Base-by-base conservation (phyloP, 2,888 invertebrate species). In the Drosophila acutilabella region DNA sequence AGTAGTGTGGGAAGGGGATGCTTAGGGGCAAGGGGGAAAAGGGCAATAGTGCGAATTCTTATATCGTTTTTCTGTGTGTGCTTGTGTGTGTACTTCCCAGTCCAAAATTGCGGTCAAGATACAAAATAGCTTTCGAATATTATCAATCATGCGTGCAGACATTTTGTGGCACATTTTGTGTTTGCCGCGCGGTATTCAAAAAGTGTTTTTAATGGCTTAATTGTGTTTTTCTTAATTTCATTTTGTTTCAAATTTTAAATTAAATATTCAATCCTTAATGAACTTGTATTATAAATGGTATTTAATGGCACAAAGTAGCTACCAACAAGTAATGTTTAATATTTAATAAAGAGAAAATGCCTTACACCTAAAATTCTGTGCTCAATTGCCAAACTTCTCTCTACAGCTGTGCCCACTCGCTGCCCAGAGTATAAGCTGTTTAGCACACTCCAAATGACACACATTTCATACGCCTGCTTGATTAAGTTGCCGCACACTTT, bases 81-180 rank as follows among this genome's bases (percentile, higher is more conserved):
- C 23, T 54, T 54, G 40, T 52, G 16, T 16, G 3, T 42, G 6
- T 42, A 45, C 44, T 30, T 51, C 26, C 38, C 40, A 16, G 16
- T 26, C 20, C 14, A 14, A 44, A 20, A 78, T 71, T 72, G 77
- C 74, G 66, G 77, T 80, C 66, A 80, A 51, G 50, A 58, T 30
- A 11, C 53, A 20, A 62, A 51, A 71, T 60, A n/a, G 73, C 81
- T 83, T 84, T 89, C 75, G 60, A 81, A 74, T 80, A 79, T 80
- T 85, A 85, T 85, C 89, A 85, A 85, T 85, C 89, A 85, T 69
- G 64, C 71, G 51, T 60, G 53, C 64, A 67, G 62, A 77, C 76
- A 71, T 57, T 75, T 58, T 76, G 59, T 68, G 71, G 33, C 52
- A 58, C 42, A 71, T 71, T 78, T 65, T 52, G 13, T 30, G 8